phyloP scores from a whole-genome alignment of 1,140 invertebrate genomes.

The Anastrepha obliqua region DNA sequence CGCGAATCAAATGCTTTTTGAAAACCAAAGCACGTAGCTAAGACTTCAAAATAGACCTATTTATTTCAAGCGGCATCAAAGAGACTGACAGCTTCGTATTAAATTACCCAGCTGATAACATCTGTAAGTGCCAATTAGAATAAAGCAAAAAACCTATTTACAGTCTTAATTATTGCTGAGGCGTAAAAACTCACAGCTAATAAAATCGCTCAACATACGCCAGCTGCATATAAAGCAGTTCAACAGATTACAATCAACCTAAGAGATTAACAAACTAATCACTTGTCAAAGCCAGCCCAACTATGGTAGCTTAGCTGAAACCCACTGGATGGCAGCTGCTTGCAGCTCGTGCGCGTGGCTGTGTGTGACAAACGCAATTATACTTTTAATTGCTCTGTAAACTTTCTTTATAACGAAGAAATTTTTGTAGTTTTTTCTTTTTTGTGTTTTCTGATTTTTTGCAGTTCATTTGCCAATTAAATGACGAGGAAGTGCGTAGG shows the following conservation, averaged over 20 bases:
- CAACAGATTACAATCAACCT: constrained; percentile 1
- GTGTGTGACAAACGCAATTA: not conserved
- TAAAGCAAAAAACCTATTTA: not conserved
- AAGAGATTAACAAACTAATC: constrained; percentile 39
- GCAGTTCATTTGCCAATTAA: not conserved
- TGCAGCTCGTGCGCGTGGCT: not conserved
- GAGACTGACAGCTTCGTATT: not conserved
- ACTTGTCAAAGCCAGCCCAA: not conserved
- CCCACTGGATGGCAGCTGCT: not conserved
- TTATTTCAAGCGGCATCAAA: not conserved
- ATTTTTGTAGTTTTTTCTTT: not conserved
- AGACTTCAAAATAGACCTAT: not conserved
- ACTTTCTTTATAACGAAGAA: not conserved
- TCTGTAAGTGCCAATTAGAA: constrained; percentile 29
- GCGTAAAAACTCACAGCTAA: not conserved
- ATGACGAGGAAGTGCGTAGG: not conserved
- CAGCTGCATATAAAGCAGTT: constrained; percentile 28
- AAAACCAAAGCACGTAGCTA: not conserved
- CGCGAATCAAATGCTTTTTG: too few species aligned
- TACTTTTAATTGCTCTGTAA: not conserved
- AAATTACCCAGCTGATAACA: constrained; percentile 40
- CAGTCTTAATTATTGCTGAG: not conserved
- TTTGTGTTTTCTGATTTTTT: not conserved
- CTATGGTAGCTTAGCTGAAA: too few species aligned
- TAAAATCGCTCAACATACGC: not conserved